Base-by-base conservation (phyloP, 1,140 invertebrate genomes). In the Trichonephila inaurata region DNA sequence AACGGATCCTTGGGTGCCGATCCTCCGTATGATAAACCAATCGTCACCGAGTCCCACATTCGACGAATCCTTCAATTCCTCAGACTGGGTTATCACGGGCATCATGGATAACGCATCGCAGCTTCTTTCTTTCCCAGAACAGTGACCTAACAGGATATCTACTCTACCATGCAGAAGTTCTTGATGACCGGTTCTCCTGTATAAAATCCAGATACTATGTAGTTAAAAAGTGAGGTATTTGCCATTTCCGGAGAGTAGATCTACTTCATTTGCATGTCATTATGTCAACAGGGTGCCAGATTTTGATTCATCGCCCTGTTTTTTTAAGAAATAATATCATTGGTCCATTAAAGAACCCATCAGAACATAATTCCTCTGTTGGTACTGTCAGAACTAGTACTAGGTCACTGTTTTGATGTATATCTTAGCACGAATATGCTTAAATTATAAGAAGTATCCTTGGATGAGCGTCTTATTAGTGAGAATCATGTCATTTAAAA, bases 71-170 rank as follows among this genome's bases (percentile, higher is more conserved):
- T 77, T 7, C 28, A 28, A 77, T 77, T 77, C 28, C 72, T 19
- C 1, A 33, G 72, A 77, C 72, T 77, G 18, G 72, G 72, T 77
- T 77, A 77, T 77, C 72, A 77, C 72, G 72, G 33, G 72, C 72
- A 77, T 77, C 72, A 28, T 40, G 72, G 72, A 77, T 77, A 77
- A 77, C 28, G 72, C 72, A 19, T 77, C 24, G 18, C 18, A 77
- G 72, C 28, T 77, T 77, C 33, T 77, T 69, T 33, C 16, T 77
- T 40, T 28, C 28, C 28, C 12, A 77, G 72, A 77, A 77, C 28
- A 77, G 28, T 77, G 72, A 33, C 72, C 72, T 77, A 28, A 77
- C 28, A 77, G 72, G 62, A 64, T 64, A 64, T 51, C 51, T 51
- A 51, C 24, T 69, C 24, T 69, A 69, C n/a, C 66, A 69, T 77